Evolutionary conservation across 2,888 invertebrate species (phyloP).

Genomic region (Scaptomyza polygonia): DNA sequence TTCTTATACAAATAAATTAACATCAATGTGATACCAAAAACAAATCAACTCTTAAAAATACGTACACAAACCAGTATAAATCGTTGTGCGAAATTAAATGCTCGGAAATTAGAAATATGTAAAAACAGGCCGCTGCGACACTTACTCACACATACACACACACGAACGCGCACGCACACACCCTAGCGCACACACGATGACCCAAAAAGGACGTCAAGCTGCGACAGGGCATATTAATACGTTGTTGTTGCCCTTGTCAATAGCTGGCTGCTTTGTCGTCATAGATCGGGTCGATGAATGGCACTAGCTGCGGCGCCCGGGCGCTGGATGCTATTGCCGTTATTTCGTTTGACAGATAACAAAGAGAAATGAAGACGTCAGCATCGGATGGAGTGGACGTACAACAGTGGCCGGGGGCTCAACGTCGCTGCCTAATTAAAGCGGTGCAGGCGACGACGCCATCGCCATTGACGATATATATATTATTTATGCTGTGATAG

Average conservation of each 20-base stretch:
- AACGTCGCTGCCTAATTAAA: constrained; percentile 60
- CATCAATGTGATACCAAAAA: constrained; percentile 34
- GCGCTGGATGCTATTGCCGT: constrained; percentile 56
- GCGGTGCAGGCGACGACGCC: constrained; percentile 55
- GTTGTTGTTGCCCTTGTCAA: constrained; percentile 57
- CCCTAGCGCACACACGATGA: constrained; percentile 50
- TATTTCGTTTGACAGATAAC: constrained; percentile 62
- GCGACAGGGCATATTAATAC: constrained; percentile 44
- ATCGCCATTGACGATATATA: constrained; percentile 49
- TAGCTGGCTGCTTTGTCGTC: constrained; percentile 58
- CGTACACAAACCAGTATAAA: not conserved
- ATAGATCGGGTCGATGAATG: constrained; percentile 71
- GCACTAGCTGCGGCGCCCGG: constrained; percentile 39
- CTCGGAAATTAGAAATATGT: constrained; percentile 47
- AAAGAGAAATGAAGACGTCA: constrained; percentile 65
- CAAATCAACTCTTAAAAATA: not conserved
- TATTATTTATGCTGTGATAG: constrained; percentile 75
- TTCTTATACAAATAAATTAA: constrained; percentile 28
- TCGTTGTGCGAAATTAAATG: constrained; percentile 12
- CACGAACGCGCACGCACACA: constrained; percentile 15
- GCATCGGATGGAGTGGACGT: constrained; percentile 60
- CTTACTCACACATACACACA: constrained; percentile 19
- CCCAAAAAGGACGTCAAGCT: constrained; percentile 64
- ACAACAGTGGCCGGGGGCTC: constrained; percentile 53
- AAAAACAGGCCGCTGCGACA: constrained; percentile 45